phyloP scores from a whole-genome alignment of 2,888 invertebrate genomes.

The Ramazzottius varieornatus region DNA sequence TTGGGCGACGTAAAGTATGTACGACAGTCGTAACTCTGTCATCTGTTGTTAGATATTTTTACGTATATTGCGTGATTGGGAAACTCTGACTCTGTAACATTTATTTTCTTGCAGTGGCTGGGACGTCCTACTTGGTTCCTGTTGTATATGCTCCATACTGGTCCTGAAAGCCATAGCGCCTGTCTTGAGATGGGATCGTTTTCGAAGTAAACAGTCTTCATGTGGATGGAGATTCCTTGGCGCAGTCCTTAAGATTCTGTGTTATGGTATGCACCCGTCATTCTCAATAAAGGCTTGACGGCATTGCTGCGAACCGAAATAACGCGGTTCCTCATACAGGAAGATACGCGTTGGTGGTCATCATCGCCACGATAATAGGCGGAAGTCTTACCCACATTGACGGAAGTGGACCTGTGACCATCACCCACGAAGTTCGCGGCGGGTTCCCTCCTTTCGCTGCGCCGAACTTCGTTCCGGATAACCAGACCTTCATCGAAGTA shows the following conservation, averaged over 20 bases:
- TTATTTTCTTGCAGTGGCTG: background rate
- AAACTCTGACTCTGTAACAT: background rate
- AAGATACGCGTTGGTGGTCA: constrained; percentile 10
- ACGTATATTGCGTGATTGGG: no score
- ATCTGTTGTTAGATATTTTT: no score
- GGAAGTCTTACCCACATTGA: constrained; percentile 3
- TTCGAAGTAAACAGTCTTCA: constrained; percentile 3
- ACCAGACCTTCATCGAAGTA: constrained; percentile 6
- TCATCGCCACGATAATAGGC: constrained; percentile 8
- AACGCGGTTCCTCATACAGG: constrained; percentile 4
- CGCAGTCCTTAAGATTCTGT: constrained; percentile 6
- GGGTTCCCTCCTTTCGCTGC: constrained; percentile 16
- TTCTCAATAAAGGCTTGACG: no score
- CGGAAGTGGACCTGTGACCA: constrained; percentile 9
- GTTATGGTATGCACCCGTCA: constrained; percentile 6
- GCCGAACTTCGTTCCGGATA: constrained; percentile 13
- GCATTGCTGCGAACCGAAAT: background rate
- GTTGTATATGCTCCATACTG: background rate
- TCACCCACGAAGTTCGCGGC: constrained; percentile 15
- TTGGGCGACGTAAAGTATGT: background rate
- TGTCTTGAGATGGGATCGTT: constrained; percentile 1
- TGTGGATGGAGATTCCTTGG: background rate
- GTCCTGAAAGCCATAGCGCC: background rate
- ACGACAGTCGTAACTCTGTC: no score
- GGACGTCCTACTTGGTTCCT: background rate